A percentile compares a stretch with the other conserved stretches of the same genome.
Evolutionary conservation across 2,888 invertebrate species (phyloP).

Genomic region (Drosophila greeni): DNA sequence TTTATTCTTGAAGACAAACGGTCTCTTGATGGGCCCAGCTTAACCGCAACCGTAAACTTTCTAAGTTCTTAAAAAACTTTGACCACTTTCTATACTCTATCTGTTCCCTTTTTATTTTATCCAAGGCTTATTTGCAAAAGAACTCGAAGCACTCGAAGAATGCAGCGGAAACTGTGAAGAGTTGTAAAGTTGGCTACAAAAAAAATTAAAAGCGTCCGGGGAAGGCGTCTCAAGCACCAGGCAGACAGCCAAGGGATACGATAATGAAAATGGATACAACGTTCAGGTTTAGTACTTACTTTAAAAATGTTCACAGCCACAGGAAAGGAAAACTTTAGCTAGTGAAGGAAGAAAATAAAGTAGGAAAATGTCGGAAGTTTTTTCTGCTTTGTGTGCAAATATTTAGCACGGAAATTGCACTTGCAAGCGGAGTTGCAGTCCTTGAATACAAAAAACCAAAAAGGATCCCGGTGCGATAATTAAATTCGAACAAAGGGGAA

Average conservation of each 20-base stretch:
- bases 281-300: slow-evolving; percentile 28
- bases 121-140: slow-evolving; percentile 45
- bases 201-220: slow-evolving; percentile 38
- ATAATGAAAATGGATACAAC: slow-evolving; percentile 27
- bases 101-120: slow-evolving; percentile 18
- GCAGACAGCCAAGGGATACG: slow-evolving; percentile 19
- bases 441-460: slow-evolving; percentile 20
- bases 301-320: slow-evolving; percentile 26
- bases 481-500: slow-evolving; percentile 46
- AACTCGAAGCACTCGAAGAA: slow-evolving; percentile 45
- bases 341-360: background rate
- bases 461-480: slow-evolving; percentile 49
- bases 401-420: slow-evolving; percentile 65
- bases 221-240: slow-evolving; percentile 13
- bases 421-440: slow-evolving; percentile 44
- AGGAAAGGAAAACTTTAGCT: slow-evolving; percentile 12
- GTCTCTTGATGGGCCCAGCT: background rate
- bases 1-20: background rate
- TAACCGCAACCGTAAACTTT: slow-evolving; percentile 6
- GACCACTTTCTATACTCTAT: slow-evolving; percentile 14
- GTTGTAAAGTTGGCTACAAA: slow-evolving; percentile 29
- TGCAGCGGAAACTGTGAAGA: slow-evolving; percentile 39
- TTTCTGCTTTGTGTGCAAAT: slow-evolving; percentile 60
- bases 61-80: slow-evolving; percentile 11
- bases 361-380: slow-evolving; percentile 42